Percentiles rank a stretch among this genome's conserved stretches.
Conservation (phyloP, 2,797 vertebrate species). For the Semotilus atromaculatus region DNA sequence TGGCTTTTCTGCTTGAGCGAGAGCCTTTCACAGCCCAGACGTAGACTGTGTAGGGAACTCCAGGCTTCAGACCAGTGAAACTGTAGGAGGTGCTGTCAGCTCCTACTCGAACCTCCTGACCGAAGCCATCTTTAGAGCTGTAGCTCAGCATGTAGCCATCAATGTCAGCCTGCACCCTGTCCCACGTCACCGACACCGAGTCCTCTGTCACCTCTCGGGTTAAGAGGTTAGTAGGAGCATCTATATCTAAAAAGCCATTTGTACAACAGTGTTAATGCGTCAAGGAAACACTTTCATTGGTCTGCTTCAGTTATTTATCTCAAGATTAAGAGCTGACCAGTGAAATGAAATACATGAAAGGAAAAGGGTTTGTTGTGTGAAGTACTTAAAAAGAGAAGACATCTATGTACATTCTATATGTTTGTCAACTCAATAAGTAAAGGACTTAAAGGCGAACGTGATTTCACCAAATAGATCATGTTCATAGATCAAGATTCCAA, state of each 20-base stretch:
- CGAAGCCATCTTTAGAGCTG: constrained; percentile 72
- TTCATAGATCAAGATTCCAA: not conserved
- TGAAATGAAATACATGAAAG: not conserved
- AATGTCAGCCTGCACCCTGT: constrained; percentile 71
- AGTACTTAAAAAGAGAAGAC: not conserved
- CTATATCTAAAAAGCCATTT: constrained; percentile 36
- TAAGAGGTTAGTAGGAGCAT: no score
- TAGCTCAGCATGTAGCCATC: constrained; percentile 82
- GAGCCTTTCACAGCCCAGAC: constrained; percentile 81
- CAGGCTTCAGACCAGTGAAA: constrained; percentile 78
- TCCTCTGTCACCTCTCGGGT: no score
- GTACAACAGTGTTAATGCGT: constrained; percentile 15
- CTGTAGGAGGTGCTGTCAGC: constrained; percentile 69
- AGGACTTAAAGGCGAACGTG: not conserved
- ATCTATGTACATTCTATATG: not conserved
- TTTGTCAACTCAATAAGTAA: not conserved
- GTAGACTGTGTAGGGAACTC: constrained; percentile 74
- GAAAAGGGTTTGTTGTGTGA: not conserved
- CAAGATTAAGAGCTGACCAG: not conserved
- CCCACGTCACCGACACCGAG: constrained; percentile 79
- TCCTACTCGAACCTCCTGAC: constrained; percentile 71
- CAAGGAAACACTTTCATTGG: not conserved
- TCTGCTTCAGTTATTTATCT: not conserved
- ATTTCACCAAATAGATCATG: not conserved
- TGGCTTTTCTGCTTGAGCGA: constrained; percentile 75